Evolutionary conservation across 2,888 invertebrate species (phyloP).

Genomic region (Blomia tropicalis): DNA sequence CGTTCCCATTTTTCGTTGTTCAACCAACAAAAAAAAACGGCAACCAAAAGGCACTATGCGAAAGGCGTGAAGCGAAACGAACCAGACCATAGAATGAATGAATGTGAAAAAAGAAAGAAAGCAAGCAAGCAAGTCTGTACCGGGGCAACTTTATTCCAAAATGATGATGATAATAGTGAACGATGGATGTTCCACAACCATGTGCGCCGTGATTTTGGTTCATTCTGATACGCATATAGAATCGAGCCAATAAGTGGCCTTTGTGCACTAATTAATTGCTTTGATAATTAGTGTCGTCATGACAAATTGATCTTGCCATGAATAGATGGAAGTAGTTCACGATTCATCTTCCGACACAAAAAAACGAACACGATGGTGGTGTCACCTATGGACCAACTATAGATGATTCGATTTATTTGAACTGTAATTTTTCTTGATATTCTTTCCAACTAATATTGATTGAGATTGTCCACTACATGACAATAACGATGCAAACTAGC

Average conservation of each 20-base stretch:
- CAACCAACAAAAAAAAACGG: too few species aligned
- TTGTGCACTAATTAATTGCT: conserved; percentile 12
- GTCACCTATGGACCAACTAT: too few species aligned
- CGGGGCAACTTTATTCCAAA: not conserved
- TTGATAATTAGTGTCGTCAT: not conserved
- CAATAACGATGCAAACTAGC: not conserved
- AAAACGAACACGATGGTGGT: too few species aligned
- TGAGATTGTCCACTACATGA: too few species aligned
- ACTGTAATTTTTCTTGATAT: too few species aligned
- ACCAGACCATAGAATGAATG: not conserved
- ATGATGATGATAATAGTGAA: conserved; percentile 1
- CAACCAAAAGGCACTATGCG: not conserved
- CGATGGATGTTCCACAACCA: not conserved
- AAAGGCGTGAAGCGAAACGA: not conserved
- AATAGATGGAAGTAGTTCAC: too few species aligned
- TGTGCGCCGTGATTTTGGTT: not conserved
- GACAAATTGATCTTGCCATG: conserved; percentile 8
- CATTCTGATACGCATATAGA: not conserved
- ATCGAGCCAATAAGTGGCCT: conserved; percentile 1
- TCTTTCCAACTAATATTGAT: too few species aligned
- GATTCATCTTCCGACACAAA: too few species aligned
- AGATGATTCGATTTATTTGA: too few species aligned
- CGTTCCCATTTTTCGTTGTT: too few species aligned
- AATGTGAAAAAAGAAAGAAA: not conserved
- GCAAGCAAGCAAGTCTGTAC: not conserved